Evolutionary conservation across 2,113 vertebrate species (phyloP), one percentile per base, ranked within the genome.

Genomic region (Oriolus oriolus): DNA sequence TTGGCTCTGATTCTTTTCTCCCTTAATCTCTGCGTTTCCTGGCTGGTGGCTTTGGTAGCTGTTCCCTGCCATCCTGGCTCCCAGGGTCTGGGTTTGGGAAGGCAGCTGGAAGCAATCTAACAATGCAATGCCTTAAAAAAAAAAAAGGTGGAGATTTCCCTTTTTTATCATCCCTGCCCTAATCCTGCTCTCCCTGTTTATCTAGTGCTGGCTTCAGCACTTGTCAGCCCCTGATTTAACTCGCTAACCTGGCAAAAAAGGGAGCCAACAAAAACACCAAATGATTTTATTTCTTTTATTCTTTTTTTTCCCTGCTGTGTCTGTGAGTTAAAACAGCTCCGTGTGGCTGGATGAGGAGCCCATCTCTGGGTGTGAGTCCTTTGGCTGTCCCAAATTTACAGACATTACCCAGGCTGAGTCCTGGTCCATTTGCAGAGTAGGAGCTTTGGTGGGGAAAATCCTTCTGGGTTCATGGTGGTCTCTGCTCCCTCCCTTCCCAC

Each of bases 401-500:
- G 5, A 22, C 16, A 5, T 31, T 47, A 37, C 41, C 61, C n/a
- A 41, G 33, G 13, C 2, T 15, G 33, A 31, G 19, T 35, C 79
- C 23, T 41, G 8, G 26, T 16, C 33, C 2, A 0, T n/a, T 30
- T 75, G 26, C 35, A 7, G 4, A 11, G 13, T 5, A 22, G 30
- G 44, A 13, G 9, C 57, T 78, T 42, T 47, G 30, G 41, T 76
- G 64, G 22, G 19, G 15, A 5, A 8, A 63, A 37, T 41, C 10
- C 24, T 54, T 60, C 7, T 66, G 52, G 16, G 12, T 17, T 65
- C 1, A 0, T 0, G 2, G 27, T 2, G 5, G 8, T 42, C 20
- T 84, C n/a, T 77, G 31, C 44, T 64, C 13, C 47, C 13, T 76
- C 17, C 20, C 5, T 63, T 54, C 15, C 52, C 10, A 1, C 11